A percentile compares a stretch with the other conserved stretches of the same genome.
Conservation (phyloP, 1,140 invertebrate species). For the Lordiphosa collinella region DNA sequence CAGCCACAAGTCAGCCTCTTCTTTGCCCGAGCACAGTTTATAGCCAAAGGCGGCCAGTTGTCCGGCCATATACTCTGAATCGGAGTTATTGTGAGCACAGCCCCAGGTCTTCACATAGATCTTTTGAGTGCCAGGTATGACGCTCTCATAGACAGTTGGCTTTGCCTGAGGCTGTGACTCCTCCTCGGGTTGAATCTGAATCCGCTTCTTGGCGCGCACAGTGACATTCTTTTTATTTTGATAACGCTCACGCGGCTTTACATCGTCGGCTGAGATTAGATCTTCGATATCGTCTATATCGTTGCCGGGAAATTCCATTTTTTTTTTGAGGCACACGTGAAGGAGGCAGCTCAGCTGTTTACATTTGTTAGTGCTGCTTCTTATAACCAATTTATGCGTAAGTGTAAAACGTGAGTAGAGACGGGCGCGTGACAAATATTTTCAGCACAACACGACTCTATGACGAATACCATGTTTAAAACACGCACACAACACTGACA, state of each 20-base stretch:
- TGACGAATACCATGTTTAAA: too few species aligned
- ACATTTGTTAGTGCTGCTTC: slow-evolving; percentile 14
- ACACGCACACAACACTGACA: too few species aligned
- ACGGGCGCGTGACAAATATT: too few species aligned
- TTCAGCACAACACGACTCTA: too few species aligned
- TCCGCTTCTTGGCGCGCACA: slow-evolving; percentile 82
- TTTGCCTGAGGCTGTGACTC: slow-evolving; percentile 33
- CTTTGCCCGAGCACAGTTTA: slow-evolving; percentile 89
- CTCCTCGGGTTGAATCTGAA: slow-evolving; percentile 27
- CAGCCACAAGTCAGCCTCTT: slow-evolving; percentile 94
- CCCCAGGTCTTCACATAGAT: slow-evolving; percentile 99
- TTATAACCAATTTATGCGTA: too few species aligned
- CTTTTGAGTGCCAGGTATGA: slow-evolving; percentile 93
- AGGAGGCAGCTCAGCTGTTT: slow-evolving; percentile 42
- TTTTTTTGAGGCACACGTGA: slow-evolving; percentile 42
- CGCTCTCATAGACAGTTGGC: slow-evolving; percentile 80
- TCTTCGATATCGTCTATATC: slow-evolving; percentile 87
- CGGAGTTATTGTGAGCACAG: slow-evolving; percentile 97
- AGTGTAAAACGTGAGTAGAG: too few species aligned
- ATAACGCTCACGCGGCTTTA: slow-evolving; percentile 87
- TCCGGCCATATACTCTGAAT: slow-evolving; percentile 99
- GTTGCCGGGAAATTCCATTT: slow-evolving; percentile 46
- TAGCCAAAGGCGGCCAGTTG: slow-evolving; percentile 94
- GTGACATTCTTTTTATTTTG: slow-evolving; percentile 85
- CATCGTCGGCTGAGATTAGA: slow-evolving; percentile 88